phyloP scores from a whole-genome alignment of 2,888 invertebrate species.

The Cheilosia impressa region DNA sequence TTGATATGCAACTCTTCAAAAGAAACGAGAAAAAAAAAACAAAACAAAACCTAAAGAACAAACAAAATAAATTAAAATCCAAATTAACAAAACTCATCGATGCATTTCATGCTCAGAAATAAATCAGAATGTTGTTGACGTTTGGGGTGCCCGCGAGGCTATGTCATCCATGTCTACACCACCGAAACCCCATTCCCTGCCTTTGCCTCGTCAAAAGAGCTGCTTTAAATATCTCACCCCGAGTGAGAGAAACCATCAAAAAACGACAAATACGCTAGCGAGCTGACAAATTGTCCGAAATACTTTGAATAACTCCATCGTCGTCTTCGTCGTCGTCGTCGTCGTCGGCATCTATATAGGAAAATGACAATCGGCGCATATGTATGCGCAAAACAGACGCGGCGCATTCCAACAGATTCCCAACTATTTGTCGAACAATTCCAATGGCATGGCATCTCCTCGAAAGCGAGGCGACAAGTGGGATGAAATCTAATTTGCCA shows the following conservation, averaged over 20 bases:
- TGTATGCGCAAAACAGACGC: slow-evolving; percentile 57
- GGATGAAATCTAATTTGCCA: slow-evolving; percentile 58
- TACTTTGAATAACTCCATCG: slow-evolving; percentile 79
- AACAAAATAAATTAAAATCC: slow-evolving; percentile 78
- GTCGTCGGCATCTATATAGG: slow-evolving; percentile 52
- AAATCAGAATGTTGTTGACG: slow-evolving; percentile 83
- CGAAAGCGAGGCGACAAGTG: slow-evolving; percentile 15
- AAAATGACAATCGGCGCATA: slow-evolving; percentile 65
- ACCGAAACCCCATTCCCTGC: slow-evolving; percentile 47
- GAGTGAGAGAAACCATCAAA: slow-evolving; percentile 62
- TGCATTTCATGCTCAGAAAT: slow-evolving; percentile 83
- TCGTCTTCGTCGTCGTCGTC: slow-evolving; percentile 23
- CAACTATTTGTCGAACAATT: slow-evolving; percentile 48
- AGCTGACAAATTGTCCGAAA: slow-evolving; percentile 83
- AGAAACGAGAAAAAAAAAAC: slow-evolving; percentile 3
- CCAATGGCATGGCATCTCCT: slow-evolving; percentile 26
- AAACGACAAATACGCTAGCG: slow-evolving; percentile 79
- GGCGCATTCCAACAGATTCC: slow-evolving; percentile 57
- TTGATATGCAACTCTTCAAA: slow-evolving; percentile 45
- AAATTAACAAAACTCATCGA: slow-evolving; percentile 83
- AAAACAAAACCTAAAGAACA: slow-evolving; percentile 26
- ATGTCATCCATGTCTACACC: slow-evolving; percentile 56
- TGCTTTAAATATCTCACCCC: slow-evolving; percentile 67
- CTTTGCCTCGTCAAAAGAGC: slow-evolving; percentile 38
- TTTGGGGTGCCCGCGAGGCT: slow-evolving; percentile 76